Evolutionary conservation across 2,797 vertebrate species (phyloP), one percentile per base, ranked within the genome.

Genomic region (Serranus cabrilla): DNA sequence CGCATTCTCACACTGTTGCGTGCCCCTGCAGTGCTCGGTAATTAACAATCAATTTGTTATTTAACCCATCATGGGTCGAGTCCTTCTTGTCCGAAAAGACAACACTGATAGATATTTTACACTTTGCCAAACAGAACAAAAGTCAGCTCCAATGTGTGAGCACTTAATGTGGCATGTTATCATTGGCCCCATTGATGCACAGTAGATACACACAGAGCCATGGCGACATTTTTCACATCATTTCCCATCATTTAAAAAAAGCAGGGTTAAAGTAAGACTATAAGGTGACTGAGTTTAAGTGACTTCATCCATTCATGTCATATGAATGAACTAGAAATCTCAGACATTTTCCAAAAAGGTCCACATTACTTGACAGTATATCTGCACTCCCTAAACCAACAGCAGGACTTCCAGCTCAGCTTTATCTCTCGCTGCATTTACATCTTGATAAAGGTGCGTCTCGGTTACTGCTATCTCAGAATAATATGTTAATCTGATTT

Each of bases 151-250:
- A 81, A 66, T 62, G 71, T 79, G 77, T 78, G 61, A 86, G 82
- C 82, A 80, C 61, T 93, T 93, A 84, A 90, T 79, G 81, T 42
- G 59, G 71, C 63, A 81, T 90, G 91, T 91, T 93, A 86, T 90
- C 67, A 56, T 92, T 93, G 92, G 93, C 89, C 34, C 45, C 6
- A 37, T 27, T 72, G 51, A 73, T 63, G 58, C 62, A 73, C 57
- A 71, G 70, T 74, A 88, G n/a, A 79, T 54, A 75, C 52, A 66
- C 51, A 76, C 63, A 79, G 75, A 58, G 51, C 16, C 68, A 58
- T 18, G 31, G 62, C 18, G 27, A 83, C 80, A 77, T 83, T 27
- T 45, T 68, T 80, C 71, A 60, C 60, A 78, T 80, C 9, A 66
- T 43, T 67, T 80, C 62, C 74, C 78, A 79, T 80, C 20, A 74